Conservation (phyloP, 1,140 invertebrate genomes). For the Telenomus remus region DNA sequence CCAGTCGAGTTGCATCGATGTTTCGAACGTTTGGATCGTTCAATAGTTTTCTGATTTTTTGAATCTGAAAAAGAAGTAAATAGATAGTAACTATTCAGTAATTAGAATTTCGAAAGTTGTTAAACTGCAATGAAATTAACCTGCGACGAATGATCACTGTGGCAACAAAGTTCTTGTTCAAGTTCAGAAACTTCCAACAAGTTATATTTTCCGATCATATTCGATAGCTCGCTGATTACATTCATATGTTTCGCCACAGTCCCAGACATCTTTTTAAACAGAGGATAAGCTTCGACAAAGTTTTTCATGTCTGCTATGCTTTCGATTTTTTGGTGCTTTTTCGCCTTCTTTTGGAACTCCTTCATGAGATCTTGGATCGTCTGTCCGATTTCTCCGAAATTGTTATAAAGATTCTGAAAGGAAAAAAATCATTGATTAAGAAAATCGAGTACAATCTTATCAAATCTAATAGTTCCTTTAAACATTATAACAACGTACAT, state of each 20-base stretch:
- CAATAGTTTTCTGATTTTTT: constrained; percentile 84
- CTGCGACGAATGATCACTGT: constrained; percentile 92
- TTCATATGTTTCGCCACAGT: constrained; percentile 98
- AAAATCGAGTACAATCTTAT: constrained; percentile 6
- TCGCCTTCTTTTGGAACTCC: constrained; percentile 96
- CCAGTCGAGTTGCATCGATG: constrained; percentile 89
- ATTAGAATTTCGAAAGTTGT: neutral
- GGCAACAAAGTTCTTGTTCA: constrained; percentile 96
- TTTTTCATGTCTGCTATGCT: constrained; percentile 99
- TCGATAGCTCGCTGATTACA: constrained; percentile 94
- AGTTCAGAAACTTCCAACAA: constrained; percentile 95
- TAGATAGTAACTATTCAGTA: too few species aligned
- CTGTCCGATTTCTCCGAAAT: constrained; percentile 98
- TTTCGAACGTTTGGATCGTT: constrained; percentile 83
- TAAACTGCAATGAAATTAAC: constrained; percentile 68
- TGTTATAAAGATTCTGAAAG: constrained; percentile 92
- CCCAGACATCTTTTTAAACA: constrained; percentile 99
- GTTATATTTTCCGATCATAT: constrained; percentile 85
- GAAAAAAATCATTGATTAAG: constrained; percentile 25
- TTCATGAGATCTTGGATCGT: constrained; percentile 98
- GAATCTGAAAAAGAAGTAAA: constrained; percentile 66
- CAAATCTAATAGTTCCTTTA: constrained; percentile 1
- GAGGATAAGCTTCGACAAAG: constrained; percentile 98
- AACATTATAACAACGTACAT: constrained; percentile 76
- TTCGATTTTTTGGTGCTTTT: constrained; percentile 97